phyloP scores from a whole-genome alignment of 2,113 vertebrate species.

The Pycnonotus jocosus region DNA sequence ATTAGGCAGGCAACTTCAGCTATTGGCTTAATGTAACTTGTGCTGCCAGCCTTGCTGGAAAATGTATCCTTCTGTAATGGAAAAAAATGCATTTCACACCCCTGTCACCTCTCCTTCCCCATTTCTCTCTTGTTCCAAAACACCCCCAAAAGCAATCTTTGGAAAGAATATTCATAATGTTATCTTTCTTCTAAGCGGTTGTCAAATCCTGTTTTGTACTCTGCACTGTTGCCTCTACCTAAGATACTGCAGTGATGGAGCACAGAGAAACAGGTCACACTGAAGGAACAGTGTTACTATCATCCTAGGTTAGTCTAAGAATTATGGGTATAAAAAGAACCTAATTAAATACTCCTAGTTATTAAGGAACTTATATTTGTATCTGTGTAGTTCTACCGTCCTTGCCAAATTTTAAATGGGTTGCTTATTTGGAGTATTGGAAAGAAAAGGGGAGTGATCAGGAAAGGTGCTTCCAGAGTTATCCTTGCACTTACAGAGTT shows the following conservation, averaged over 20 bases:
- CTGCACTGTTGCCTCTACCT: not conserved
- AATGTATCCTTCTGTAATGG: slow-evolving; percentile 28
- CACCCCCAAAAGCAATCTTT: not conserved
- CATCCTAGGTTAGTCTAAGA: not conserved
- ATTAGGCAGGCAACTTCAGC: slow-evolving; percentile 57
- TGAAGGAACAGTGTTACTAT: not conserved
- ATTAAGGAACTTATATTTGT: not conserved
- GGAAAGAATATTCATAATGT: not conserved
- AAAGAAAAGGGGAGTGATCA: not conserved
- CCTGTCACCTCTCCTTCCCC: not conserved
- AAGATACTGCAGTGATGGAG: not conserved
- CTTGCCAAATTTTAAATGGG: not conserved
- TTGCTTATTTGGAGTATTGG: not conserved
- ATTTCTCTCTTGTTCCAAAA: not conserved
- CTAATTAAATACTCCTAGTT: not conserved
- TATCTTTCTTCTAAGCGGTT: not conserved
- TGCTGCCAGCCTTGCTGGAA: slow-evolving; percentile 31
- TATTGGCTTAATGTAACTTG: slow-evolving; percentile 50
- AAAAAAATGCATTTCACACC: slow-evolving; percentile 22
- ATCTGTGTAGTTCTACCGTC: not conserved
- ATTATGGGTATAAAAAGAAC: not conserved
- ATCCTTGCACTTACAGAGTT: not conserved
- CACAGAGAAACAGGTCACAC: not conserved
- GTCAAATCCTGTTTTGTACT: slow-evolving; percentile 16
- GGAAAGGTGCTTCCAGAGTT: not conserved